A percentile compares a stretch with the other conserved stretches of the same genome.
Evolutionary conservation across 2,888 invertebrate species (phyloP).

Genomic region (Apotomis betuletana): DNA sequence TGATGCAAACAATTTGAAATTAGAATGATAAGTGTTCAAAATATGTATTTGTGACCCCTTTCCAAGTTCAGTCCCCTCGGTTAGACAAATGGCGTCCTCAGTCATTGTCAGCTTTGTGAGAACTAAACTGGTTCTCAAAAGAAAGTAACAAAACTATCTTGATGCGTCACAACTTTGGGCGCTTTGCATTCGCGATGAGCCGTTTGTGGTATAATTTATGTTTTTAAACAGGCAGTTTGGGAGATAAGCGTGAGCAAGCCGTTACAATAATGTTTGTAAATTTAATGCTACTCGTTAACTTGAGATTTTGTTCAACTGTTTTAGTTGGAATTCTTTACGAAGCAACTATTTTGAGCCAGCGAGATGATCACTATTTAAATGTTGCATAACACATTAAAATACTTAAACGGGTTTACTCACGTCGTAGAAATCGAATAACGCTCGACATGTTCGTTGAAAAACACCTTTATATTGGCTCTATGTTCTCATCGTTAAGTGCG

Average conservation of each 20-base stretch:
- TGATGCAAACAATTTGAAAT: slow-evolving; percentile 40
- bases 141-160: slow-evolving; percentile 23
- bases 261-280: neutral
- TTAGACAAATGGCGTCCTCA: slow-evolving; percentile 62
- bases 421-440: too few species aligned
- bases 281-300: neutral
- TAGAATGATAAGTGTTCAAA: slow-evolving; percentile 35
- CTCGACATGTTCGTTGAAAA: too few species aligned
- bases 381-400: too few species aligned
- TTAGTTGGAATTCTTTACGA: too few species aligned
- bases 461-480: too few species aligned
- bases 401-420: too few species aligned
- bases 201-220: slow-evolving; percentile 13
- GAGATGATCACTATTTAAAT: too few species aligned
- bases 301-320: neutral
- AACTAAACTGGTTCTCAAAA: slow-evolving; percentile 44
- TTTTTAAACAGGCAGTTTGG: slow-evolving; percentile 14
- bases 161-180: slow-evolving; percentile 16
- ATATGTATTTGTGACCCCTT: slow-evolving; percentile 44
- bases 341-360: too few species aligned
- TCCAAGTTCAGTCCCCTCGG: slow-evolving; percentile 45
- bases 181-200: slow-evolving; percentile 29
- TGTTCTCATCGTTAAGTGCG: too few species aligned
- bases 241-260: slow-evolving; percentile 8
- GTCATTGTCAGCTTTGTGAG: slow-evolving; percentile 49